Base-by-base conservation (phyloP, 1,140 invertebrate species). In the Listronotus oregonensis region DNA sequence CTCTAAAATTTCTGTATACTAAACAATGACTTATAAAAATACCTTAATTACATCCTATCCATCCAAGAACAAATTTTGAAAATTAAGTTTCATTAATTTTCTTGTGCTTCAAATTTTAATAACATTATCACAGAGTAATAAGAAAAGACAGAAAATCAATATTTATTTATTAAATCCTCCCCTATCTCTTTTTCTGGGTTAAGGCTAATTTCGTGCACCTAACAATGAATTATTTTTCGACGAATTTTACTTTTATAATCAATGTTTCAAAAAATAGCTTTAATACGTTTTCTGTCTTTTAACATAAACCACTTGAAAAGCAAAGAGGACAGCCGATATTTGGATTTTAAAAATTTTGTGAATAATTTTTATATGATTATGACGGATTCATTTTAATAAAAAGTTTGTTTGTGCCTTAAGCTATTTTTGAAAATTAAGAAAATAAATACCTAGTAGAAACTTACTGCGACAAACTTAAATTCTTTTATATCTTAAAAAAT, bases 171-270 rank as follows among this genome's bases (percentile, higher is more conserved):
- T 50, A 32, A 57, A 43, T 15, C 17, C 21, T 18, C 14, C 12
- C 34, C 32, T 56, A 60, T 54, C 17, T 37, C 15, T 60, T 57
- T 60, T 68, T 68, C 21, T 58, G 50, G 12, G 42, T 58, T 39
- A 71, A 57, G 10, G 68, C 70, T 55, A 72, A 63, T 55, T 72
- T 68, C 21, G 49, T 62, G 46, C 70, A 72, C 18, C 56, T 59
- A 44, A 72, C 65, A 52, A 70, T 63, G 52, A 72, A 72, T 52
- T 72, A 65, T 14, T 72, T 64, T 18, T 69, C 61, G n/a, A 27
- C 62, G 21, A 27, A 27, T 27, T 27, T 27, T 27, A 3, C 21
- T 27, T 27, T 27, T 1, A 27, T 27, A 27, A 27, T 5, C 21
- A 27, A 27, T 27, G 21, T 27, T 27, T 27, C 21, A 27, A 27